A percentile compares a stretch with the other conserved stretches of the same genome.
Conservation (phyloP, 2,888 invertebrate species). For the Harpalus rubripes region DNA sequence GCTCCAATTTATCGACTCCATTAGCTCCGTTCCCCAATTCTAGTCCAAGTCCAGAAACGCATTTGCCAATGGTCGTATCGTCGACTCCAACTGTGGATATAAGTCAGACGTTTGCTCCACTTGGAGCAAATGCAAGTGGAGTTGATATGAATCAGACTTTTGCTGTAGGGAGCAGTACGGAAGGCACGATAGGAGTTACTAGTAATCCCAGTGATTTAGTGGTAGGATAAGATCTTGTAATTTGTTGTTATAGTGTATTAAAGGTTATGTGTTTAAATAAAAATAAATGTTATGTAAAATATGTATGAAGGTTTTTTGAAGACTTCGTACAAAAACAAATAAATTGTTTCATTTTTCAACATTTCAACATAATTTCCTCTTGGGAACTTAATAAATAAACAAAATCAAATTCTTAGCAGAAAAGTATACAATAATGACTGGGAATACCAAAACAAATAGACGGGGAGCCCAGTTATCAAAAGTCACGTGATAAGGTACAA, state of each 20-base stretch:
- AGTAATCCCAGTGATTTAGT: slow-evolving; percentile 33
- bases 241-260: not conserved
- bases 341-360: too few relatives aligned
- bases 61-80: not conserved
- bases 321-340: too few relatives aligned
- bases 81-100: slow-evolving; percentile 23
- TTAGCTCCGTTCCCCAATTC: slow-evolving; percentile 36
- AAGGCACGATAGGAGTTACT: slow-evolving; percentile 24
- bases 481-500: too few relatives aligned
- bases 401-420: too few relatives aligned
- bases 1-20: slow-evolving; percentile 1
- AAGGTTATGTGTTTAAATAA: too few relatives aligned
- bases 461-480: too few relatives aligned
- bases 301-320: too few relatives aligned
- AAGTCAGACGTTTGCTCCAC: slow-evolving; percentile 35
- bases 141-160: slow-evolving; percentile 23
- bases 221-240: slow-evolving; percentile 2
- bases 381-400: too few relatives aligned
- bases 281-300: too few relatives aligned
- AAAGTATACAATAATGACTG: too few relatives aligned
- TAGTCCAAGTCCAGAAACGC: not conserved
- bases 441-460: too few relatives aligned
- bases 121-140: not conserved
- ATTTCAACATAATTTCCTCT: too few relatives aligned
- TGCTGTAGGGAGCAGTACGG: slow-evolving; percentile 7